phyloP scores from a whole-genome alignment of 2,888 invertebrate species.

The Lycophotia porphyrea region DNA sequence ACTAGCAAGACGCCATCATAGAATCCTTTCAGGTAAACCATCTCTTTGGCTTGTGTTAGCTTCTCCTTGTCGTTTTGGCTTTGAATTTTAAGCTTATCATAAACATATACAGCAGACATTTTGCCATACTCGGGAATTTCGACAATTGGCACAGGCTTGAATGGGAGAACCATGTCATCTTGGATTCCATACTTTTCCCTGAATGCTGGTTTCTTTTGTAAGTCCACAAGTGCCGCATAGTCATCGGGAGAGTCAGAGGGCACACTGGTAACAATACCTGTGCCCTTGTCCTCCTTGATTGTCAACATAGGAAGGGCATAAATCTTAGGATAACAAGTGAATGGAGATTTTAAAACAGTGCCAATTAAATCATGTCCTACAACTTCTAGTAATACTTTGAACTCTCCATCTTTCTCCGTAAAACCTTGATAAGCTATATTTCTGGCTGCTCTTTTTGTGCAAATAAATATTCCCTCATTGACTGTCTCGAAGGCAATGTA shows the following conservation, averaged over 20 bases:
- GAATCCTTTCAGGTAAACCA: conserved; percentile 98
- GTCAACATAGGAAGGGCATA: conserved; percentile 99
- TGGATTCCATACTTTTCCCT: conserved; percentile 97
- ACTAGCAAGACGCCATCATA: conserved; percentile 97
- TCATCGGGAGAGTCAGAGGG: conserved; percentile 99
- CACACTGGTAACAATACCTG: conserved; percentile 99
- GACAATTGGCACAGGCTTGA: conserved; percentile 95
- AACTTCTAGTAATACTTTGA: conserved; percentile 93
- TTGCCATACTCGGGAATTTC: conserved; percentile 97
- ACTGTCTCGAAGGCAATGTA: conserved; percentile 96
- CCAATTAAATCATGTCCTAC: conserved; percentile 95
- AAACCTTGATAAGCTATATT: conserved; percentile 99
- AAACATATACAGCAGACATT: conserved; percentile 95
- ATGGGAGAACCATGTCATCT: conserved; percentile 93
- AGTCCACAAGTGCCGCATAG: conserved; percentile 97
- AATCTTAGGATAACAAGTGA: conserved; percentile 95
- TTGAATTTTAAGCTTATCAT: conserved; percentile 97
- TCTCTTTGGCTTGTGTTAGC: conserved; percentile 97
- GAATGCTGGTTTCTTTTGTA: conserved; percentile 98
- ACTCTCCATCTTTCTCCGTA: conserved; percentile 94
- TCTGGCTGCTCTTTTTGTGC: conserved; percentile 96
- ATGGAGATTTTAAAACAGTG: conserved; percentile 94
- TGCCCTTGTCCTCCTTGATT: conserved; percentile 99
- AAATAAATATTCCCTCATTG: conserved; percentile 95
- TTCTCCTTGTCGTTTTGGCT: conserved; percentile 99